Percentiles rank a stretch among this genome's conserved stretches.
Conservation (phyloP, 1,140 invertebrate genomes). For the Panulirus ornatus region DNA sequence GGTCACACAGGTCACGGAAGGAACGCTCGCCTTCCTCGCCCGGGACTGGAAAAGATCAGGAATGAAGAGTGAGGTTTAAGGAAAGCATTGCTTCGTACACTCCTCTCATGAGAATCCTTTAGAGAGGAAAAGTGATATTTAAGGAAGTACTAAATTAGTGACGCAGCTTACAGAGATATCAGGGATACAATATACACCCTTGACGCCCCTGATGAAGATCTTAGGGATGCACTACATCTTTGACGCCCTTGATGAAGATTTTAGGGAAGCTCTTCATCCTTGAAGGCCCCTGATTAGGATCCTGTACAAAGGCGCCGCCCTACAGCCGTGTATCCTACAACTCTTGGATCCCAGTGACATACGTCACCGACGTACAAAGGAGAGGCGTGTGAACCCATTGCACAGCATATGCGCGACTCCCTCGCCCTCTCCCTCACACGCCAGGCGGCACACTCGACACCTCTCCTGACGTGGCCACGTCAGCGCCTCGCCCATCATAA, state of each 20-base stretch:
- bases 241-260: no score
- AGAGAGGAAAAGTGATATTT: no score
- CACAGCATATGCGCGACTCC: conserved; percentile 27
- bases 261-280: no score
- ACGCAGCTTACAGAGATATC: no score
- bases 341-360: background rate
- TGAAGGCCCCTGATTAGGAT: no score
- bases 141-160: no score
- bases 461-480: conserved; percentile 32
- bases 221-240: no score
- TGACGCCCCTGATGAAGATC: no score
- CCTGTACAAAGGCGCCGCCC: no score
- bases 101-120: no score
- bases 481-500: conserved; percentile 8
- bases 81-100: background rate
- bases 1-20: conserved; percentile 65
- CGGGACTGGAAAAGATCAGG: conserved; percentile 51
- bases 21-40: conserved; percentile 63
- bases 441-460: conserved; percentile 26
- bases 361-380: background rate
- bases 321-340: background rate
- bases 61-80: no score
- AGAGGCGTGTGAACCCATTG: background rate
- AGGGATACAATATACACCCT: no score
- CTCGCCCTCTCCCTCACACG: conserved; percentile 24